Base-by-base conservation (phyloP, 2,888 invertebrate genomes). In the Pelosia muscerda region DNA sequence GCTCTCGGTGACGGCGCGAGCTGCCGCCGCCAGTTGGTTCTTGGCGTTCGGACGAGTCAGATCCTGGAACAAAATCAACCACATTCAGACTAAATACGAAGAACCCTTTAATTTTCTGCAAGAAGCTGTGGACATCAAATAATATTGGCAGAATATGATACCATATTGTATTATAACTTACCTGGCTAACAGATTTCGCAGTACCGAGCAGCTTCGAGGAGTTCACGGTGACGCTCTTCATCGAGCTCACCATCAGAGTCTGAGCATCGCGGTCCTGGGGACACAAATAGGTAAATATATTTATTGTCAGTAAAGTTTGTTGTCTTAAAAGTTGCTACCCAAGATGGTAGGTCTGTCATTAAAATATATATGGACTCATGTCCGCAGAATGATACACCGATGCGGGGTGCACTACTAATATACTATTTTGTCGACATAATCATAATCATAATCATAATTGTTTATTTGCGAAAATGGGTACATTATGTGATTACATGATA, bases 1-100 rank as follows among this genome's bases (percentile, higher is more conserved):
- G 89, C 97, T 98, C 79, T 99, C 99, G 0, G 98, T 99, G 59
- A 99, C 98, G 11, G 97, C 97, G 67, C 98, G 96, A 0, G 98
- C 98, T 49, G 98, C 98, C 11, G 97, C 97, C 5, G 98, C 97
- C 42, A 99, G 94, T 79, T 98, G 97, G 90, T 98, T 99, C 93
- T 97, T 98, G 0, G 98, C 97, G 88, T 98, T 98, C 0, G 98
- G 98, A 61, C 98, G 97, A 23, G 96, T 96, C 3, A 98, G 97
- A 94, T 99, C 99, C 79, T 93, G 74, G 2, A 22, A 64, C 10
- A 56, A 34, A 8, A n/a, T 53, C n/a, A n/a, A n/a, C n/a, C n/a
- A n/a, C n/a, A n/a, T n/a, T n/a, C n/a, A n/a, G n/a, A n/a, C n/a
- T n/a, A n/a, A n/a, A n/a, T n/a, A n/a, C n/a, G n/a, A n/a, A n/a